A percentile compares a stretch with the other conserved stretches of the same genome.
Conservation (phyloP, 2,797 vertebrate species). For the Sylvia borin region DNA sequence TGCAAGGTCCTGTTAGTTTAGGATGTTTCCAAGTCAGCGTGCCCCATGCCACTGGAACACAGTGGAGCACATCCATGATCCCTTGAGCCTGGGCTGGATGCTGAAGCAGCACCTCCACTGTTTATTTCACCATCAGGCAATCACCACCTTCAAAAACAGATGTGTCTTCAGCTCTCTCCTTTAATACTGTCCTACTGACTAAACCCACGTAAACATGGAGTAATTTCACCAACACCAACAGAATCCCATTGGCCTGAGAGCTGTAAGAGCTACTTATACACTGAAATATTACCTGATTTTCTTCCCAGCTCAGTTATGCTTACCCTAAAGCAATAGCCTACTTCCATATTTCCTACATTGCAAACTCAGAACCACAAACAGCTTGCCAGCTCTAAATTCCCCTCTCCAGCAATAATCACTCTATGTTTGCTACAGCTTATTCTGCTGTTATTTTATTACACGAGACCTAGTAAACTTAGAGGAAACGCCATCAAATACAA, state of each 20-base stretch:
- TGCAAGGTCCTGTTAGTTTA: not conserved
- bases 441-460: not conserved
- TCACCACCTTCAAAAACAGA: not conserved
- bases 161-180: not conserved
- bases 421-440: not conserved
- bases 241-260: not conserved
- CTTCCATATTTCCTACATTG: not conserved
- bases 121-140: not conserved
- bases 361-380: not conserved
- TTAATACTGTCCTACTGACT: slow-evolving; percentile 22
- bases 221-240: slow-evolving; percentile 17
- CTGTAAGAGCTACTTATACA: not conserved
- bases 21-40: not conserved
- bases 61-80: not conserved
- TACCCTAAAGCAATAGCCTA: slow-evolving; percentile 16
- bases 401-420: not conserved
- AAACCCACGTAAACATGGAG: not conserved
- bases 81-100: not conserved
- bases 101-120: not conserved
- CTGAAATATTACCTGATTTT: not conserved
- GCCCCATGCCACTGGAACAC: rapidly evolving
- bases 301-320: slow-evolving; percentile 9
- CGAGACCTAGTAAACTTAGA: not conserved
- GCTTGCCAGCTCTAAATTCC: not conserved
- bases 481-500: not conserved